phyloP scores from a whole-genome alignment of 2,888 invertebrate species.

The Torymus auratus region DNA sequence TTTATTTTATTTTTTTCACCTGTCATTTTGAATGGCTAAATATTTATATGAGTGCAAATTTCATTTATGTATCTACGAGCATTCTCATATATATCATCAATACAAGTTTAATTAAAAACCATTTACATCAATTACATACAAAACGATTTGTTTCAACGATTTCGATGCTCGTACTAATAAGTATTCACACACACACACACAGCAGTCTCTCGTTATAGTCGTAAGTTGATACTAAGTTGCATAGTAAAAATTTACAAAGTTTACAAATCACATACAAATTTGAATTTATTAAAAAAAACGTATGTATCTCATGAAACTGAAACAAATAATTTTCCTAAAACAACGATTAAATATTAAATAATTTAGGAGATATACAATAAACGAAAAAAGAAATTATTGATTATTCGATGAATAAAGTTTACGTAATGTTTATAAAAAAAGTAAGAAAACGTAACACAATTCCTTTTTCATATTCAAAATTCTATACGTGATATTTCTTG shows the following conservation, averaged over 20 bases:
- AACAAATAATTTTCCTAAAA: no score
- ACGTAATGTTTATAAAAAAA: slow-evolving; percentile 23
- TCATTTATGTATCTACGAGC: slow-evolving; percentile 57
- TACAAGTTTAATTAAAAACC: slow-evolving; percentile 67
- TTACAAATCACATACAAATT: slow-evolving; percentile 58
- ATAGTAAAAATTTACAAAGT: slow-evolving; percentile 57
- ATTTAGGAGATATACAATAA: slow-evolving; percentile 4
- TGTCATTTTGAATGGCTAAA: slow-evolving; percentile 29
- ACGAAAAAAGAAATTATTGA: slow-evolving; percentile 3
- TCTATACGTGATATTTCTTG: slow-evolving; percentile 25
- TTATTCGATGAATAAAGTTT: slow-evolving; percentile 20
- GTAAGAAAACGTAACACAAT: slow-evolving; percentile 42
- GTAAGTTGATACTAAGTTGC: slow-evolving; percentile 39
- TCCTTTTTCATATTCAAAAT: slow-evolving; percentile 29
- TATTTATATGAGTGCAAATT: slow-evolving; percentile 62
- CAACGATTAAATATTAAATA: no score
- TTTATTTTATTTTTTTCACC: slow-evolving; percentile 40
- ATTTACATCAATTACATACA: slow-evolving; percentile 74
- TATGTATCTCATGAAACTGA: slow-evolving; percentile 12
- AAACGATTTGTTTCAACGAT: slow-evolving; percentile 63
- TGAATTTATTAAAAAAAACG: slow-evolving; percentile 39
- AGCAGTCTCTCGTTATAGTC: slow-evolving; percentile 36
- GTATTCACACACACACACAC: slow-evolving; percentile 28
- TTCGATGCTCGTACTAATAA: slow-evolving; percentile 48
- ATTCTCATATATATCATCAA: slow-evolving; percentile 63